These are phyloP conservation scores for Oncopodura yosiiana DNA, from an alignment of 1,140 invertebrate genomes.

Conservation along the genomic window DNA sequence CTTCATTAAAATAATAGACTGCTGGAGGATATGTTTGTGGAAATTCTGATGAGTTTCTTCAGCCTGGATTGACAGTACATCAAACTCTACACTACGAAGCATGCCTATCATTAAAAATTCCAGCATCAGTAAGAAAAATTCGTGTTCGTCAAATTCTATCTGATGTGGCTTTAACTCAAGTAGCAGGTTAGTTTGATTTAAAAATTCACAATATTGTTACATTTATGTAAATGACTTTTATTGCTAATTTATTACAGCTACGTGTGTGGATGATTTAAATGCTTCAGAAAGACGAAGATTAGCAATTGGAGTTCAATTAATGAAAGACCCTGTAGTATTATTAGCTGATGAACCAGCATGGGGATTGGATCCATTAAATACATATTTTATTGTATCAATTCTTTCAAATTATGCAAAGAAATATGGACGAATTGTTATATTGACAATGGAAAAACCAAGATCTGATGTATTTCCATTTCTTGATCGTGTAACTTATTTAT, in stretches of 20 bases:
- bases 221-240: background rate
- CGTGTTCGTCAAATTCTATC: constrained; percentile 69
- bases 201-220: background rate
- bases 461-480: constrained; percentile 88
- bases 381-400: constrained; percentile 84
- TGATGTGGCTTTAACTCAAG: constrained; percentile 76
- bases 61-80: constrained; percentile 72
- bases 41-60: constrained; percentile 41
- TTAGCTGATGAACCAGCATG: constrained; percentile 82
- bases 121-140: constrained; percentile 49
- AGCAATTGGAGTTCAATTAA: constrained; percentile 74
- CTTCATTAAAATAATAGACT: constrained; percentile 1
- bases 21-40: constrained; percentile 25
- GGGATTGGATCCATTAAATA: constrained; percentile 80
- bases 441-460: constrained; percentile 84
- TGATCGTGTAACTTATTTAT: constrained; percentile 70
- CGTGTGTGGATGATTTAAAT: constrained; percentile 13
- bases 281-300: constrained; percentile 69
- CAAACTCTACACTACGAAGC: constrained; percentile 74
- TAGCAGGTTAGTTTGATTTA: constrained; percentile 43
- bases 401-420: constrained; percentile 84
- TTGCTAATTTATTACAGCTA: constrained; percentile 7
- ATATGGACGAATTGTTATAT: constrained; percentile 71
- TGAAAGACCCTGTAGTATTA: constrained; percentile 66
- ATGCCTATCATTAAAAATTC: constrained; percentile 40